Conservation (phyloP, 2,888 invertebrate species). For the Lycaena phlaeas region DNA sequence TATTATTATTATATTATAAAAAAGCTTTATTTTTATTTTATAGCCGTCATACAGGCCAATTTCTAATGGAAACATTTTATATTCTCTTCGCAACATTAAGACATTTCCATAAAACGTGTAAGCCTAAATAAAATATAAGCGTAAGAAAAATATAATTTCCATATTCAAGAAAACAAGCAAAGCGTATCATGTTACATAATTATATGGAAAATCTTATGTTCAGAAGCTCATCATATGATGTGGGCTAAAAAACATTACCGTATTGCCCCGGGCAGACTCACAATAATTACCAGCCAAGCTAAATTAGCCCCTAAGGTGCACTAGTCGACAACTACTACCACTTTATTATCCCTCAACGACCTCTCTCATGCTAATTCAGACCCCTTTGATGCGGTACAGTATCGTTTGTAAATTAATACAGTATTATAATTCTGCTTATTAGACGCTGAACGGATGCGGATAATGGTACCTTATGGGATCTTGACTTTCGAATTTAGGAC, state of each 20-base stretch:
- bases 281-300: slow-evolving; percentile 61
- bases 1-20: no score
- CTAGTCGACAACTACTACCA: slow-evolving; percentile 51
- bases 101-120: no score
- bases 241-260: slow-evolving; percentile 66
- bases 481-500: slow-evolving; percentile 6
- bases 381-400: slow-evolving; percentile 57
- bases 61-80: background rate
- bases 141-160: no score
- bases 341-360: slow-evolving; percentile 65
- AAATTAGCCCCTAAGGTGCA: slow-evolving; percentile 69
- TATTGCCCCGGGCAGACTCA: slow-evolving; percentile 54
- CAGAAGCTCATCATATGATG: slow-evolving; percentile 40
- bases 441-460: slow-evolving; percentile 19
- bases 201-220: slow-evolving; percentile 7
- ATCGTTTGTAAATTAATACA: slow-evolving; percentile 28
- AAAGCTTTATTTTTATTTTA: no score
- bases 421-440: slow-evolving; percentile 24
- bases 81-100: no score
- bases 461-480: slow-evolving; percentile 15
- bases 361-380: slow-evolving; percentile 60
- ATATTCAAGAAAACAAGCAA: slow-evolving; percentile 4
- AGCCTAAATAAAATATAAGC: no score
- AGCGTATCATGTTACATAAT: background rate
- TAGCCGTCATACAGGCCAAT: no score